Conservation (phyloP, 1,140 invertebrate species). For the Samia ricini region DNA sequence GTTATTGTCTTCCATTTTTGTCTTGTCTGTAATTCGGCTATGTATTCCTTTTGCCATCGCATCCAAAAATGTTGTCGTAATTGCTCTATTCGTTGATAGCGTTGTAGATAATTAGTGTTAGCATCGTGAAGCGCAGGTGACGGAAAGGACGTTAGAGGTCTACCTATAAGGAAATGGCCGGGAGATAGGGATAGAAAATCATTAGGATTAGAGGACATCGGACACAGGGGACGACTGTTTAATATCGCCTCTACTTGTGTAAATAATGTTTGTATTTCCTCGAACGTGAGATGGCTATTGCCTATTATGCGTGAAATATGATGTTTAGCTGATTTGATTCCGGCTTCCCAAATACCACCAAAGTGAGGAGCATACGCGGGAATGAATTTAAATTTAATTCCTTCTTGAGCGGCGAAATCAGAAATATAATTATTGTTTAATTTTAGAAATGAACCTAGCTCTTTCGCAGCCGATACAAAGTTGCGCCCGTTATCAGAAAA, state of each 20-base stretch:
- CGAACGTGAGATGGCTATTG: constrained; percentile 17
- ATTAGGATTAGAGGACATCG: constrained; percentile 13
- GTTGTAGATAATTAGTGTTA: constrained; percentile 10
- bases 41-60: constrained; percentile 25
- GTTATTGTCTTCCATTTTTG: constrained; percentile 21
- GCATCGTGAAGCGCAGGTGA: constrained; percentile 2
- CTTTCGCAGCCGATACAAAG: constrained; percentile 18
- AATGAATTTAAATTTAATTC: constrained; percentile 1
- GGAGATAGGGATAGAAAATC: constrained; percentile 20
- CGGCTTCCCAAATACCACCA: too few species aligned
- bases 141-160: constrained; percentile 14
- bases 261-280: constrained; percentile 21
- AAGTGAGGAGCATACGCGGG: not conserved
- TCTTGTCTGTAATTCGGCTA: constrained; percentile 23
- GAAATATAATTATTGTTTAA: not conserved
- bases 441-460: constrained; percentile 11
- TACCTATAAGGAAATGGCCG: constrained; percentile 25
- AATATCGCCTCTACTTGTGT: constrained; percentile 23
- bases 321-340: too few species aligned
- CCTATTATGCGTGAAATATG: too few species aligned
- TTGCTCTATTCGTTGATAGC: constrained; percentile 14
- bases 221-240: constrained; percentile 18
- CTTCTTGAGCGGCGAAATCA: constrained; percentile 3
- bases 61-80: constrained; percentile 28
- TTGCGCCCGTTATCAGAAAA: constrained; percentile 20